These are phyloP conservation scores for Anthopleura xanthogrammica DNA, from an alignment of 92 coral and sea anemone species.

Conservation along the genomic window DNA sequence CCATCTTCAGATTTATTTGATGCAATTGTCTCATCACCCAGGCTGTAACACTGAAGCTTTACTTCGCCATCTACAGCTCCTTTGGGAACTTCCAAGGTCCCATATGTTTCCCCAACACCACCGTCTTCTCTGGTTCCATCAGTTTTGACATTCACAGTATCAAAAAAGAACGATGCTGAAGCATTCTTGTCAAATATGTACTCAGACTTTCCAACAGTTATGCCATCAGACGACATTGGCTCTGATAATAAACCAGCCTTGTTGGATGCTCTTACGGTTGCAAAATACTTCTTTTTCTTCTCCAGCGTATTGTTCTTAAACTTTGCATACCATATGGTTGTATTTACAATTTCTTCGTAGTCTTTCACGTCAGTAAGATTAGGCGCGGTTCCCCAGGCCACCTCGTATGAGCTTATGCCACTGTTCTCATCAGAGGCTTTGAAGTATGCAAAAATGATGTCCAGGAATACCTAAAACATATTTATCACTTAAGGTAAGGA, in stretches of 20 bases:
- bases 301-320: conserved; percentile 70
- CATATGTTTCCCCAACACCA: conserved; percentile 86
- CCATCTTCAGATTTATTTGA: conserved; percentile 81
- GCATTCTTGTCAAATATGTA: conserved; percentile 75
- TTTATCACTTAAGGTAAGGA: not conserved
- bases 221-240: conserved; percentile 81
- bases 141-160: conserved; percentile 70
- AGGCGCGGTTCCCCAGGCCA: conserved; percentile 97
- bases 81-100: conserved; percentile 74
- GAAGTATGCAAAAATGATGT: conserved; percentile 84
- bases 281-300: conserved; percentile 70
- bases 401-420: conserved; percentile 86
- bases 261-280: conserved; percentile 87
- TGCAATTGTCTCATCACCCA: conserved; percentile 48
- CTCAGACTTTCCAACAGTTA: conserved; percentile 93
- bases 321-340: conserved; percentile 86
- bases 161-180: conserved; percentile 84
- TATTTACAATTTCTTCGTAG: conserved; percentile 89
- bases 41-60: conserved; percentile 72
- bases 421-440: conserved; percentile 85
- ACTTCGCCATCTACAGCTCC: conserved; percentile 86
- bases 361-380: conserved; percentile 64
- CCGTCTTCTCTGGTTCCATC: conserved; percentile 72
- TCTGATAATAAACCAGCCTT: conserved; percentile 87
- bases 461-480: conserved; percentile 61